Conservation (phyloP, 2,797 vertebrate genomes). For the Xiphophorus birchmanni region DNA sequence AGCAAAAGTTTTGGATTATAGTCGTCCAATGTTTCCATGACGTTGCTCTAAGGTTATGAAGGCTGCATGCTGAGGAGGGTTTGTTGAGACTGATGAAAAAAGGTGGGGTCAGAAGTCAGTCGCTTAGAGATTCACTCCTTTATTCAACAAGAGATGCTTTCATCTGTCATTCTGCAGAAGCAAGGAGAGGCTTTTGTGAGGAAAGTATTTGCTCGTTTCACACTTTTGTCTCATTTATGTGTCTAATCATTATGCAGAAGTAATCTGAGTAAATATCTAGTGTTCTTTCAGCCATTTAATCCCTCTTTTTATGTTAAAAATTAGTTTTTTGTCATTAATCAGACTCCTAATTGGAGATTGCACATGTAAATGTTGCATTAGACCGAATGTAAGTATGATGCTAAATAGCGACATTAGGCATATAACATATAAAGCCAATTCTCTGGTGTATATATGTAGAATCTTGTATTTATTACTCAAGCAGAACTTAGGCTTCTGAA, state of each 20-base stretch:
- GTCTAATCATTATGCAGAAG: neutral
- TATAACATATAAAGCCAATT: neutral
- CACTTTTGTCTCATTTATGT: neutral
- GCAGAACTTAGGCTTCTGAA: neutral
- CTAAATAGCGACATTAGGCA: neutral
- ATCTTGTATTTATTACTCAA: neutral
- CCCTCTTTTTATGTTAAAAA: neutral
- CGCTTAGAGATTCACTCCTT: neutral
- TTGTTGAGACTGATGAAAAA: neutral
- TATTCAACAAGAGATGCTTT: neutral
- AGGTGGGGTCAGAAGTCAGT: neutral
- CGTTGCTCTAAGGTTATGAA: neutral
- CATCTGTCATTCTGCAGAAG: neutral
- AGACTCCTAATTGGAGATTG: neutral
- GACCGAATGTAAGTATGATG: neutral
- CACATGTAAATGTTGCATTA: neutral
- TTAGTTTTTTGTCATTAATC: neutral
- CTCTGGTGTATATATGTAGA: neutral
- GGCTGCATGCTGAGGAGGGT: neutral
- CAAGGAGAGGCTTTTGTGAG: neutral
- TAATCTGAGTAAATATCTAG: neutral
- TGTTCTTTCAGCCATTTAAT: neutral
- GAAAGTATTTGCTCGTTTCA: neutral
- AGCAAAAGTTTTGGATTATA: too few relatives aligned
- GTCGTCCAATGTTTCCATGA: neutral